These are phyloP conservation scores for Chinchilla lanigera DNA, from an alignment of 2,113 vertebrate species.

Conservation along the genomic window DNA sequence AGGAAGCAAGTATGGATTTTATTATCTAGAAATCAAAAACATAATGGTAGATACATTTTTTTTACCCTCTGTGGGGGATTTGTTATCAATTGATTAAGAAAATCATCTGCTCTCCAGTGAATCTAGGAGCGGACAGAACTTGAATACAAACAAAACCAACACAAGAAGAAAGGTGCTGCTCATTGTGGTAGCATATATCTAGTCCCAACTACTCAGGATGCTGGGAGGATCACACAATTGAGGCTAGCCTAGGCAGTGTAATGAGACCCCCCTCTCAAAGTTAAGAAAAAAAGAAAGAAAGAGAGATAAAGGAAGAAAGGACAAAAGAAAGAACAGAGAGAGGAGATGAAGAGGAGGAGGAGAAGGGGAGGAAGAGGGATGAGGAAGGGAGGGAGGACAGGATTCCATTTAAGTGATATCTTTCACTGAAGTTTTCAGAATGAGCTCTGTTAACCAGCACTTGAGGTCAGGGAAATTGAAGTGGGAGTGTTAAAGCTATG, in stretches of 20 bases:
- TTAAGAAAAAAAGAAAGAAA: not conserved
- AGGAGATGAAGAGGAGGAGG: not conserved
- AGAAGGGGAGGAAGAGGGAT: not conserved
- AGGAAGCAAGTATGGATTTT: slow-evolving; percentile 34
- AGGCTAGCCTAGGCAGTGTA: not conserved
- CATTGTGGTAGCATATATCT: not conserved
- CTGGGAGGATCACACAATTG: not conserved
- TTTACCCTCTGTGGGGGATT: not conserved
- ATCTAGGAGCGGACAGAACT: slow-evolving; percentile 34
- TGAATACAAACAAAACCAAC: not conserved
- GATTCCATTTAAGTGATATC: not conserved
- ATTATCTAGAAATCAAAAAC: slow-evolving; percentile 25
- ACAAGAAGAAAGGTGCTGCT: not conserved
- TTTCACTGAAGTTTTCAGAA: not conserved
- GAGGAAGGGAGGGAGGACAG: not conserved
- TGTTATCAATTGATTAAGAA: not conserved
- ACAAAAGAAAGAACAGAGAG: not conserved
- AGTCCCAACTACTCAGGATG: not conserved
- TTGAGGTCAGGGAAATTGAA: not conserved
- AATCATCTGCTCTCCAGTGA: not conserved
- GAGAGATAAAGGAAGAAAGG: not conserved
- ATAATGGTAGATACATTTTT: not conserved
- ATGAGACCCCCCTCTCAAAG: not conserved
- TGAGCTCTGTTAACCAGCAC: not conserved
- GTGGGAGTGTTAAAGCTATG: not conserved